A percentile compares a stretch with the other conserved stretches of the same genome.
Evolutionary conservation across 2,888 invertebrate genomes (phyloP).

Genomic region (Pyralis farinalis): DNA sequence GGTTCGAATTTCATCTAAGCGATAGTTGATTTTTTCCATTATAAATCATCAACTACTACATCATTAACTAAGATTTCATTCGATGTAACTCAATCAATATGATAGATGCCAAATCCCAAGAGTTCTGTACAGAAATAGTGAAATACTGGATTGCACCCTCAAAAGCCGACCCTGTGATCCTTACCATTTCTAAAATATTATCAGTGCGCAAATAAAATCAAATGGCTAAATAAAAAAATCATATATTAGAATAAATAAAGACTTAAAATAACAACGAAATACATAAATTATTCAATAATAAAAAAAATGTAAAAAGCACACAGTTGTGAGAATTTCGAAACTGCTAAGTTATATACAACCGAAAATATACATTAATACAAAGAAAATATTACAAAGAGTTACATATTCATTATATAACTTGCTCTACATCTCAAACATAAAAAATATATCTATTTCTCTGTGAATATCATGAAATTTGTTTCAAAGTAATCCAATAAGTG

Average conservation of each 20-base stretch:
- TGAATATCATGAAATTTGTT: not conserved
- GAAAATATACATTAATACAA: not conserved
- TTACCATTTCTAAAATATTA: no score
- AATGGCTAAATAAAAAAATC: constrained; percentile 36
- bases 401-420: not conserved
- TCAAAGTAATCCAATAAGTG: no score
- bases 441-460: constrained; percentile 25
- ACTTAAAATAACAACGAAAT: constrained; percentile 36
- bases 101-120: no score
- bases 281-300: constrained; percentile 27
- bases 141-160: no score
- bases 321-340: constrained; percentile 20
- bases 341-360: not conserved
- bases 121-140: no score
- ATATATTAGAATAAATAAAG: constrained; percentile 53
- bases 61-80: no score
- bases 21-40: no score
- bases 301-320: constrained; percentile 33
- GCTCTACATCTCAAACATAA: constrained; percentile 22
- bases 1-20: no score
- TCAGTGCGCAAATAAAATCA: constrained; percentile 19
- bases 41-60: no score
- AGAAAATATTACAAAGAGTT: not conserved
- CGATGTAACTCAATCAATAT: no score
- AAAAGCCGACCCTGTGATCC: no score